Evolutionary conservation across 2,113 vertebrate genomes (phyloP).

Genomic region (Thamnaconus septentrionalis): DNA sequence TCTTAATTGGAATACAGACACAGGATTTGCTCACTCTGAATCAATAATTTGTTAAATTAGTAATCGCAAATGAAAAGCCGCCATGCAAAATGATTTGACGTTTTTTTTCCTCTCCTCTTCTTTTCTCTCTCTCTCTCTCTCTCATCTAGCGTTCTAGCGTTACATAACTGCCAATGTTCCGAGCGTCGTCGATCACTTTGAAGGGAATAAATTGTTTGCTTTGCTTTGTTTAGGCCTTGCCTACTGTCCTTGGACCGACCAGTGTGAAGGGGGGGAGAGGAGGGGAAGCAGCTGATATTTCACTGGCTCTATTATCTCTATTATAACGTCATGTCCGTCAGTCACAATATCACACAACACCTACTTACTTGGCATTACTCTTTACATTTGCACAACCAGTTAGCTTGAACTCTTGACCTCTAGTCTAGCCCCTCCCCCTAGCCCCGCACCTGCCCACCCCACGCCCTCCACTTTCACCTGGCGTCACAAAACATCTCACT

Average conservation of each 20-base stretch:
- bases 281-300: background rate
- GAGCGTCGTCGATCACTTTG: slow-evolving; percentile 18
- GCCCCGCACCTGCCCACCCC: background rate
- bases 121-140: background rate
- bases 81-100: slow-evolving; percentile 52
- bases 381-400: too few relatives aligned
- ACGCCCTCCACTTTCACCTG: slow-evolving; percentile 21
- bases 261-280: too few relatives aligned
- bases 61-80: slow-evolving; percentile 33
- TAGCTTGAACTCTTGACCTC: too few relatives aligned
- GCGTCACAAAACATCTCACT: slow-evolving; percentile 29
- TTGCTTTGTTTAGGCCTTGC: background rate
- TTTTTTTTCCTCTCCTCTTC: background rate
- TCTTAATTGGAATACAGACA: slow-evolving; percentile 22
- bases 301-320: slow-evolving; percentile 26
- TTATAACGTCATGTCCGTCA: slow-evolving; percentile 37
- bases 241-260: too few relatives aligned
- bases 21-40: slow-evolving; percentile 19
- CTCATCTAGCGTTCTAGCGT: slow-evolving; percentile 31
- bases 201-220: background rate
- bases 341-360: slow-evolving; percentile 45
- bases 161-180: slow-evolving; percentile 40
- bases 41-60: slow-evolving; percentile 25
- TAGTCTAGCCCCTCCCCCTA: too few relatives aligned
- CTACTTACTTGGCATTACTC: slow-evolving; percentile 21